Base-by-base conservation (phyloP, 2,797 vertebrate genomes). In the Lemur catta region DNA sequence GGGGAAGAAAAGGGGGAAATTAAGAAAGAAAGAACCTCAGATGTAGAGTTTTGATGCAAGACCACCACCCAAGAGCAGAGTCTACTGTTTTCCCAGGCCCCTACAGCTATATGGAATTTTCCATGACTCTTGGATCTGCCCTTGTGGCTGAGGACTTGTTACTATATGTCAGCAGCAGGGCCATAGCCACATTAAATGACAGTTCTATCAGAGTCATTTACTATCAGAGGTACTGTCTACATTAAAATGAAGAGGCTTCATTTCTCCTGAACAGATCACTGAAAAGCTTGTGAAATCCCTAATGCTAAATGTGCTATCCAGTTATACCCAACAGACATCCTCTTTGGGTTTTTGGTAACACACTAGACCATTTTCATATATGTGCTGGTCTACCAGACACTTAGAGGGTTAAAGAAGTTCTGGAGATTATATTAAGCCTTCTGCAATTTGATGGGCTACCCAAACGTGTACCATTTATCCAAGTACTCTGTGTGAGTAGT, bases 181-280 rank as follows among this genome's bases (percentile, higher is more conserved):
- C 30, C 4, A 50, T 80, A 92, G 12, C 50, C 84, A 59, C 75
- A 92, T 43, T 38, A n/a, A 69, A 91, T 92, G 78, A 35, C 95
- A 89, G 26, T 85, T 96, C 97, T 95, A 80, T 75, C 50, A 72
- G 41, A 91, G 26, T 33, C 84, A 13, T 57, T 96, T 65, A 41
- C 52, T 61, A n/a, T 97, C 76, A 96, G 22, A 90, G 71, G 52
- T 55, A 26, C 50, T 69, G 41, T 55, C 78, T 97, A 84, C 97
- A 97, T 92, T 93, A 95, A 97, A 97, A 3, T 71, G n/a, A 92
- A 10, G 1, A 13, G 33, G 46, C 41, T 84, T 90, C 0, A 82
- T 96, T 94, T 88, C 59, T 91, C 61, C 46, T 57, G 72, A 97
- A 94, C 69, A 95, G 55, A 97, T 43, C n/a, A 84, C 55, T 65